phyloP scores from a whole-genome alignment of 2,797 vertebrate genomes.

The Phalanger gymnotis region DNA sequence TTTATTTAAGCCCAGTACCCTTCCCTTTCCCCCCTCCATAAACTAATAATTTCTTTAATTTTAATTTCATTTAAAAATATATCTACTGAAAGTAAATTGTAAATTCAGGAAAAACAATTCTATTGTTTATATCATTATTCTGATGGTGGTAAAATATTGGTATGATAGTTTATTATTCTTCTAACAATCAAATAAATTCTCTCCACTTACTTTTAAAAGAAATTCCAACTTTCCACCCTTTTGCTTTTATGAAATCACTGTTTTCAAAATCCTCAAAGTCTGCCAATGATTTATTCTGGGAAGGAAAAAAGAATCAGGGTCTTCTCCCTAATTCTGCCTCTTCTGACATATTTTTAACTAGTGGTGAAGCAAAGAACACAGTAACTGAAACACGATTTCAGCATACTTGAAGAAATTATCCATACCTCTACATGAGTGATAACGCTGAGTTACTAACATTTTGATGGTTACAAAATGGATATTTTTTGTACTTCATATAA shows the following conservation, averaged over 20 bases:
- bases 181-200: neutral
- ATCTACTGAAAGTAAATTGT: neutral
- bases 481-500: neutral
- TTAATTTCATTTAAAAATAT: neutral
- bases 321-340: neutral
- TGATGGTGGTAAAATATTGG: neutral
- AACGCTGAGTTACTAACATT: neutral
- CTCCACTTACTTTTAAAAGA: constrained; percentile 17
- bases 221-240: constrained; percentile 3
- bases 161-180: neutral
- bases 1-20: neutral
- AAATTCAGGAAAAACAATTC: neutral
- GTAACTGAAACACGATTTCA: neutral
- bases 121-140: neutral
- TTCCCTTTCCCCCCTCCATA: neutral
- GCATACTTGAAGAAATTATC: neutral
- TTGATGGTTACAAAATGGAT: neutral
- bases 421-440: neutral
- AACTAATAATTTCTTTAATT: neutral
- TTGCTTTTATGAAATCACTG: constrained; percentile 6
- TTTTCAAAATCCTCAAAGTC: constrained; percentile 34
- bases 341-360: neutral
- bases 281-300: neutral
- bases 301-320: constrained; percentile 36
- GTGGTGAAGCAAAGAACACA: neutral